A percentile compares a stretch with the other conserved stretches of the same genome.
Conservation (phyloP, 2,113 vertebrate species). For the Rutilus rutilus region DNA sequence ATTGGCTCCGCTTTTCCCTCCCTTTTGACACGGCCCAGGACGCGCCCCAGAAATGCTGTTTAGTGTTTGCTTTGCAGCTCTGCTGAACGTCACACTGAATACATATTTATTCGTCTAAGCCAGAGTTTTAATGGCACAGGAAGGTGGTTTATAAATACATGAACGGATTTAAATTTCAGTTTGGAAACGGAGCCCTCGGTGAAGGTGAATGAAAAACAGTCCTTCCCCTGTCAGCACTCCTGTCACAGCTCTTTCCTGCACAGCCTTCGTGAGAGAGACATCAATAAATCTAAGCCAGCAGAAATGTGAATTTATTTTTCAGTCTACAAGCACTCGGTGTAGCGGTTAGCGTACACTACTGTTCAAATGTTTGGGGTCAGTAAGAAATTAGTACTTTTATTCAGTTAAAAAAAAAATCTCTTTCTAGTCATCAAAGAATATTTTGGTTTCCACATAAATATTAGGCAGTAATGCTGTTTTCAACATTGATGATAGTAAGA, state of each 20-base stretch:
- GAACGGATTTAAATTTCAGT: conserved; percentile 7
- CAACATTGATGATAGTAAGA: too few species aligned
- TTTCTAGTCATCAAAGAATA: too few species aligned
- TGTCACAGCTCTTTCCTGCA: background rate
- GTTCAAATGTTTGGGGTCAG: background rate
- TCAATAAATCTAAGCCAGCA: conserved; percentile 25
- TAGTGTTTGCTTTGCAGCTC: conserved; percentile 29
- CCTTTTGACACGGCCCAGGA: conserved; percentile 38
- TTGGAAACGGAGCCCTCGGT: background rate
- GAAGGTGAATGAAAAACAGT: conserved; percentile 24
- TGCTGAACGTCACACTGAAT: conserved; percentile 11
- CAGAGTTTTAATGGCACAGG: background rate
- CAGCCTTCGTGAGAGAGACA: conserved; percentile 1
- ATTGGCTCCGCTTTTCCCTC: conserved; percentile 40
- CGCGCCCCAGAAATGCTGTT: conserved; percentile 45
- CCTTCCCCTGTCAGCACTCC: conserved; percentile 9
- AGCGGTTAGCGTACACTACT: too few species aligned
- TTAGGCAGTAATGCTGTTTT: too few species aligned
- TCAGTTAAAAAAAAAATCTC: background rate
- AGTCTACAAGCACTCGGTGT: background rate
- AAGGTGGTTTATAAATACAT: conserved; percentile 24
- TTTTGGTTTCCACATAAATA: too few species aligned
- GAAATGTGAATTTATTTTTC: conserved; percentile 21
- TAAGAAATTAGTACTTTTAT: background rate
- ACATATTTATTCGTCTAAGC: conserved; percentile 27